Percentiles rank a stretch among this genome's conserved stretches.
Evolutionary conservation across 2,113 vertebrate genomes (phyloP).

Genomic region (Anolis sagrei): DNA sequence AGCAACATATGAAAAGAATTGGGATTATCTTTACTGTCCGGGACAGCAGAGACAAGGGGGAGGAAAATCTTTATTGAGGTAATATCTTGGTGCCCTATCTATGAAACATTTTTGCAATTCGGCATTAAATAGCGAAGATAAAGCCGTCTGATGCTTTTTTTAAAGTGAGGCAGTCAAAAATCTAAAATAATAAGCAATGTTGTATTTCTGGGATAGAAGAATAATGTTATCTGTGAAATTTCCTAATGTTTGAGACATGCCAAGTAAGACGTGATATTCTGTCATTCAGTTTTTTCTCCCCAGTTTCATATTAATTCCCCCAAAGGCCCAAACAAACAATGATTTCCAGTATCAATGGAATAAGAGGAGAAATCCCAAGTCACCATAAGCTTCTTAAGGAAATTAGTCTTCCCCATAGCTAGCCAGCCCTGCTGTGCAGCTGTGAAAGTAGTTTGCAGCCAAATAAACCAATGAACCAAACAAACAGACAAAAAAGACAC

Average conservation of each 20-base stretch:
- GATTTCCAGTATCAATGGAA: constrained; percentile 72
- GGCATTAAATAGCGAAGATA: not conserved
- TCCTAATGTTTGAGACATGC: constrained; percentile 64
- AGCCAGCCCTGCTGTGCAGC: constrained; percentile 54
- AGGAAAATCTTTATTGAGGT: not conserved
- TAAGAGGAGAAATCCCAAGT: constrained; percentile 67
- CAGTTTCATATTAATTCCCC: constrained; percentile 55
- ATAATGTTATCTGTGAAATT: constrained; percentile 71
- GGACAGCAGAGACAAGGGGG: not conserved
- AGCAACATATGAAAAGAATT: not conserved
- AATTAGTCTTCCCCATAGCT: constrained; percentile 68
- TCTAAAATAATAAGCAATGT: constrained; percentile 23
- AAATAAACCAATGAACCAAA: constrained; percentile 12
- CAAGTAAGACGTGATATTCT: constrained; percentile 60
- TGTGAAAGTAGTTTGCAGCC: constrained; percentile 39
- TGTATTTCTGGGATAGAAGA: constrained; percentile 43
- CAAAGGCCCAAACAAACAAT: constrained; percentile 70
- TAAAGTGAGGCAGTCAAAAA: not conserved
- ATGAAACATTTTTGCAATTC: not conserved
- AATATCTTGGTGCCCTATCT: not conserved
- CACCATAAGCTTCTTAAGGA: constrained; percentile 74
- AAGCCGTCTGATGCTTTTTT: accelerated
- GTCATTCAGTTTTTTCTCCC: constrained; percentile 69
- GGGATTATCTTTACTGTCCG: not conserved
- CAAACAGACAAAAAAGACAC: constrained; percentile 35